Conservation (phyloP, 2,113 vertebrate species). For the Canis aureus region DNA sequence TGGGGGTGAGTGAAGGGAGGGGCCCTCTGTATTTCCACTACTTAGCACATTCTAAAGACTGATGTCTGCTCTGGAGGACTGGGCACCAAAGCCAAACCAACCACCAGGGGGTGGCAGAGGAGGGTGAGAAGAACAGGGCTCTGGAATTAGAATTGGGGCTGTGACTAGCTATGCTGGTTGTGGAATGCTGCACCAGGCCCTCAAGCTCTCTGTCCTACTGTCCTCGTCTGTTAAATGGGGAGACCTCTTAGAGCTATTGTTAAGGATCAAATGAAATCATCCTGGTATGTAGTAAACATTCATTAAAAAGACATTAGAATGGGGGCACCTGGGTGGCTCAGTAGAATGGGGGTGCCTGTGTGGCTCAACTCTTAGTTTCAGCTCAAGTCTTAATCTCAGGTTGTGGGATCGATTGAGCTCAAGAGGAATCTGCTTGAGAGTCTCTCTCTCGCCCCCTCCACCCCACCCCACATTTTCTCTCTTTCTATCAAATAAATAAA, state of each 20-base stretch:
- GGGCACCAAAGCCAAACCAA: background rate
- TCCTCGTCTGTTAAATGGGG: background rate
- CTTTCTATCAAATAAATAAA: background rate
- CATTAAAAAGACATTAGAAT: background rate
- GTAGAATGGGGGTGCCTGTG: background rate
- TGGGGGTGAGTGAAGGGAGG: background rate
- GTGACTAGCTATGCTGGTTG: background rate
- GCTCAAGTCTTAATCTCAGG: background rate
- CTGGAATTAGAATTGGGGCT: background rate
- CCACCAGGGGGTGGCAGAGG: background rate
- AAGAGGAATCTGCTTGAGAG: background rate
- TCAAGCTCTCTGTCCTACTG: background rate
- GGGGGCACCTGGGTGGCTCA: background rate
- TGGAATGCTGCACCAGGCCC: background rate
- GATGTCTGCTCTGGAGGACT: background rate
- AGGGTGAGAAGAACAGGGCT: background rate
- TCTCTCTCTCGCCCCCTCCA: background rate
- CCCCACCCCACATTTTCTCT: background rate
- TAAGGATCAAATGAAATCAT: background rate
- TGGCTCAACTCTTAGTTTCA: background rate
- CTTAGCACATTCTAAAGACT: background rate
- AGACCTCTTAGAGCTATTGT: background rate
- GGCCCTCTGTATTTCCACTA: background rate
- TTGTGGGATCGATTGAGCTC: background rate
- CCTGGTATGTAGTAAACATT: background rate